Percentiles rank a stretch among this genome's conserved stretches.
Conservation (phyloP, 2,888 invertebrate genomes). For the Drosophila borborema region DNA sequence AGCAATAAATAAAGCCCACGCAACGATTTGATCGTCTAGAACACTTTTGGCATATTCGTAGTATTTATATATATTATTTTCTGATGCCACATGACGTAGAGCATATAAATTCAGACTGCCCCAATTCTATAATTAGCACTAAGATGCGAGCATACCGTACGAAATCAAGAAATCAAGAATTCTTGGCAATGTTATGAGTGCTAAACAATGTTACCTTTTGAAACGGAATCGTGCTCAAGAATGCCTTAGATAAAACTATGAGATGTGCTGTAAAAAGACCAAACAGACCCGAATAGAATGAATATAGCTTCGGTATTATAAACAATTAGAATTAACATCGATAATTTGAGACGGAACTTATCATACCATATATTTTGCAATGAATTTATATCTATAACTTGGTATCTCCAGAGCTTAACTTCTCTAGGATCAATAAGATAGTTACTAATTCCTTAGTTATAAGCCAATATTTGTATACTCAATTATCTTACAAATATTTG, state of each 20-base stretch:
- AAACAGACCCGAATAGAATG: not conserved
- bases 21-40: constrained; percentile 17
- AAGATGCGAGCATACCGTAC: not conserved
- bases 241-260: not conserved
- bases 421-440: no score
- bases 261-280: not conserved
- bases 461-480: not conserved
- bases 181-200: constrained; percentile 3
- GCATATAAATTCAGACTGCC: constrained; percentile 26
- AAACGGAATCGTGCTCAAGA: not conserved
- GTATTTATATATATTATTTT: constrained; percentile 2
- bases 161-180: constrained; percentile 14
- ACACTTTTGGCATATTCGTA: constrained; percentile 11
- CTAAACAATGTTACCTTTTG: not conserved
- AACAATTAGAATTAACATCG: not conserved
- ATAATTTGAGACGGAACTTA: not conserved
- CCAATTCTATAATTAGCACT: constrained; percentile 17
- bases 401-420: not conserved
- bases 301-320: not conserved
- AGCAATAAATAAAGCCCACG: constrained; percentile 38
- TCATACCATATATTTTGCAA: not conserved
- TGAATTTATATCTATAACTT: not conserved
- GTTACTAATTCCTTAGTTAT: not conserved
- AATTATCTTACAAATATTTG: not conserved
- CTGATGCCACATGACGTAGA: constrained; percentile 28